These are phyloP conservation scores for Bubo bubo DNA, from an alignment of 2,113 vertebrate genomes.

Conservation along the genomic window DNA sequence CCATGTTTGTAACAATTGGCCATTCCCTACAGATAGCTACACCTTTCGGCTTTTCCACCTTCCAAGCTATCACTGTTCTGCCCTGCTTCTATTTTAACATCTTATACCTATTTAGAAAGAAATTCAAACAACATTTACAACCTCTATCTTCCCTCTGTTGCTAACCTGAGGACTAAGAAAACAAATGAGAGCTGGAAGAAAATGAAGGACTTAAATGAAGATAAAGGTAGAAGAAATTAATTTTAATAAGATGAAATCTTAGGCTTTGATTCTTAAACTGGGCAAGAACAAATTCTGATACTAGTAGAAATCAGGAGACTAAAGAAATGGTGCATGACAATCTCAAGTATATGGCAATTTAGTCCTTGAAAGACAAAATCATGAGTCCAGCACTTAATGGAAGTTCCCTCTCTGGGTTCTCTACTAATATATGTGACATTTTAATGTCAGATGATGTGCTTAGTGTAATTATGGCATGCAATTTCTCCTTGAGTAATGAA, in stretches of 20 bases:
- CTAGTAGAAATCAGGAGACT: not conserved
- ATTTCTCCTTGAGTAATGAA: not conserved
- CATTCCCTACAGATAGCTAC: not conserved
- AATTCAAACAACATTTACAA: not conserved
- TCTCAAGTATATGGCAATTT: not conserved
- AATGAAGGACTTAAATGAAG: not conserved
- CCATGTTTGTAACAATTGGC: not conserved
- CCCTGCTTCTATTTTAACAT: not conserved
- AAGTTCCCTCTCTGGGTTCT: not conserved
- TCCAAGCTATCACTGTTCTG: not conserved
- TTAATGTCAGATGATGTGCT: not conserved
- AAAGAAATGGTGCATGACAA: not conserved
- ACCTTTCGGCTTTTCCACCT: not conserved
- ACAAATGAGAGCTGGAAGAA: not conserved
- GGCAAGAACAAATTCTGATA: not conserved
- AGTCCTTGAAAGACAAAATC: not conserved
- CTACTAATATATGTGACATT: conserved; percentile 5
- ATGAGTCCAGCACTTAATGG: not conserved
- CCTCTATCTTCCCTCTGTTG: not conserved
- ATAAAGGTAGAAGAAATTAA: not conserved
- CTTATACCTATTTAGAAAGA: not conserved
- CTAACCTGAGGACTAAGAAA: not conserved
- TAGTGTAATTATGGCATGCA: not conserved
- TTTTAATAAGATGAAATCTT: not conserved
- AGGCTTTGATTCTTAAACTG: not conserved